Evolutionary conservation across 2,113 vertebrate species (phyloP).

Genomic region (Corapipo altera): DNA sequence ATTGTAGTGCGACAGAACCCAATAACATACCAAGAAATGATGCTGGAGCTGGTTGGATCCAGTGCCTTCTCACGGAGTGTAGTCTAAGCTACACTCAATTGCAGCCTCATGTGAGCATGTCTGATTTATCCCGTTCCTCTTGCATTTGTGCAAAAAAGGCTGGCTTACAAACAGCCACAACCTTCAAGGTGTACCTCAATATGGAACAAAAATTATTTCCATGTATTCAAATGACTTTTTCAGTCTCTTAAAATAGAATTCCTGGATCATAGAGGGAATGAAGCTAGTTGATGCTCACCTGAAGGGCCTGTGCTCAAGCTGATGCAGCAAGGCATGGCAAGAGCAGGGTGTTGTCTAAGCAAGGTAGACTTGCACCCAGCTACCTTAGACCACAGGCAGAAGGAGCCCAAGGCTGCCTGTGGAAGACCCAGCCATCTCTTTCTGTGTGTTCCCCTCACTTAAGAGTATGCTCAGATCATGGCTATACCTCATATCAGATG

Average conservation of each 20-base stretch:
- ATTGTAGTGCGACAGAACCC: background rate
- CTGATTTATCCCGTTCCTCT: background rate
- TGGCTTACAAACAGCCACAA: background rate
- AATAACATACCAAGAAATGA: background rate
- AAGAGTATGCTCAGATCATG: background rate
- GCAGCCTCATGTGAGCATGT: background rate
- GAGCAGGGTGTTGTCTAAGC: background rate
- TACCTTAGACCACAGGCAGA: background rate
- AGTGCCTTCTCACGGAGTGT: background rate
- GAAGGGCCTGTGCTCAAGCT: background rate
- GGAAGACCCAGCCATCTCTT: background rate
- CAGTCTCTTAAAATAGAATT: background rate
- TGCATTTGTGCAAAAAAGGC: background rate
- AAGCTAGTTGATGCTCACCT: background rate
- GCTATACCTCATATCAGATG: background rate
- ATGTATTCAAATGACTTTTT: background rate
- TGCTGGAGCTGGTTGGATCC: background rate
- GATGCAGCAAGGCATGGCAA: background rate
- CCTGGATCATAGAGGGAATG: background rate
- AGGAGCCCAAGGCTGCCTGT: background rate
- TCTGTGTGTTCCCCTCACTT: background rate
- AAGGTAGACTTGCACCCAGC: background rate
- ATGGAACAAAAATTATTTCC: background rate
- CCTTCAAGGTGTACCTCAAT: background rate
- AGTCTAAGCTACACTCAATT: too few relatives aligned